Evolutionary conservation across 1,140 invertebrate species (phyloP).

Genomic region (Drosophila santomea): DNA sequence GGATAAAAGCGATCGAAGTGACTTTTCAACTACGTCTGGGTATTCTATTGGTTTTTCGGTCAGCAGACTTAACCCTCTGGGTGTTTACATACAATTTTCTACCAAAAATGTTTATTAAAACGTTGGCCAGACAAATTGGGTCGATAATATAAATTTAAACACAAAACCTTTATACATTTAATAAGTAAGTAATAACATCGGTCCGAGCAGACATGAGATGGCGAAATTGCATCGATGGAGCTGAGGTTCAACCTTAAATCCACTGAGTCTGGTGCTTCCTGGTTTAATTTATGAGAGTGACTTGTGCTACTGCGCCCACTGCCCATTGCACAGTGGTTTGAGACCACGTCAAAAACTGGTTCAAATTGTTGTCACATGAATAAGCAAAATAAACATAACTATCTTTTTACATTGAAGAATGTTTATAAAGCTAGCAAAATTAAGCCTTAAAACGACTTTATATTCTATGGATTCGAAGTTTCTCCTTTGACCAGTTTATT

Average conservation of each 20-base stretch:
- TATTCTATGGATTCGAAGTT: no score
- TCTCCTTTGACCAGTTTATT: background rate
- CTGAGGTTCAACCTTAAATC: constrained; percentile 28
- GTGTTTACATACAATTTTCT: background rate
- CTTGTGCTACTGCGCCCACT: constrained; percentile 49
- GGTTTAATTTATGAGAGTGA: constrained; percentile 77
- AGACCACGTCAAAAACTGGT: background rate
- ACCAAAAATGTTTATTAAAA: background rate
- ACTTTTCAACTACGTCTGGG: constrained; percentile 13
- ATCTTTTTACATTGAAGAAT: no score
- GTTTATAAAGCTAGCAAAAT: no score
- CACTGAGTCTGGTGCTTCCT: constrained; percentile 29
- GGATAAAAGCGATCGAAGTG: constrained; percentile 20
- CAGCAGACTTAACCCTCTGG: background rate
- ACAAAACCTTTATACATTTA: background rate
- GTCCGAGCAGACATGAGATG: constrained; percentile 26
- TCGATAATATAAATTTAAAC: background rate
- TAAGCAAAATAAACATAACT: no score
- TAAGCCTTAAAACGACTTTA: no score
- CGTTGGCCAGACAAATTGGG: background rate
- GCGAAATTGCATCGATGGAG: constrained; percentile 5
- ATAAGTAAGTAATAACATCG: background rate
- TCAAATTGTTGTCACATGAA: no score
- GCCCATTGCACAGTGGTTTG: constrained; percentile 1
- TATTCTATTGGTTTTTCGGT: background rate